phyloP scores from a whole-genome alignment of 2,888 invertebrate genomes.

The Oxyteleia sp. region DNA sequence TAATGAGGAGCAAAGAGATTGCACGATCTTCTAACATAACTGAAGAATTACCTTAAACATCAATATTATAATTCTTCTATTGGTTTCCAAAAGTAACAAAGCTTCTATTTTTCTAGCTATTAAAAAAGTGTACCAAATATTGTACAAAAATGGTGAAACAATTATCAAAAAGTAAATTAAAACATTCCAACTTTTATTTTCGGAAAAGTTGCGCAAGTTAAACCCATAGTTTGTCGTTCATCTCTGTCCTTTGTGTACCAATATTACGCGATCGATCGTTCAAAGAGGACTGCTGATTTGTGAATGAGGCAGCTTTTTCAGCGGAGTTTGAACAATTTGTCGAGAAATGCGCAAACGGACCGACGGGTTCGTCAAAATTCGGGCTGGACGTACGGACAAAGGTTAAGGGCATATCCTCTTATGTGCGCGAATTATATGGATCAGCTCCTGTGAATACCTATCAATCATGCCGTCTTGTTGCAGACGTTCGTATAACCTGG shows the following conservation, averaged over 20 bases:
- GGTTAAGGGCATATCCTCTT: constrained; percentile 80
- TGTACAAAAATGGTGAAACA: too few species aligned
- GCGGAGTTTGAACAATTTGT: constrained; percentile 67
- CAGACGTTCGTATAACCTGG: constrained; percentile 66
- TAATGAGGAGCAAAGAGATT: too few species aligned
- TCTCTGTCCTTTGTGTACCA: constrained; percentile 41
- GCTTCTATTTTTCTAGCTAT: too few species aligned
- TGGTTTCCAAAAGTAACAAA: too few species aligned
- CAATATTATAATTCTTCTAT: too few species aligned
- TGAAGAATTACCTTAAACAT: too few species aligned
- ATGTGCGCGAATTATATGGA: constrained; percentile 85
- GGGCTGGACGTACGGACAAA: constrained; percentile 81
- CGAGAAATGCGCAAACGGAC: constrained; percentile 79
- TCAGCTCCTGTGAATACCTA: constrained; percentile 84
- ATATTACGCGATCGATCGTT: constrained; percentile 43
- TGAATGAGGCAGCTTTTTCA: constrained; percentile 60
- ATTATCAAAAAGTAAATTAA: too few species aligned
- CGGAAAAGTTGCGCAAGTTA: neutral
- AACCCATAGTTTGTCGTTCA: constrained; percentile 26
- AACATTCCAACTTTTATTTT: neutral
- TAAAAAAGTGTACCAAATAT: too few species aligned
- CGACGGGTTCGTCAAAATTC: constrained; percentile 80
- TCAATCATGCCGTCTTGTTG: constrained; percentile 83
- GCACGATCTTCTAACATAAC: too few species aligned
- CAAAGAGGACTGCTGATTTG: constrained; percentile 57